These are phyloP conservation scores for Tauraco hartlaubi DNA, from an alignment of 2,797 vertebrate genomes.

Conservation along the genomic window DNA sequence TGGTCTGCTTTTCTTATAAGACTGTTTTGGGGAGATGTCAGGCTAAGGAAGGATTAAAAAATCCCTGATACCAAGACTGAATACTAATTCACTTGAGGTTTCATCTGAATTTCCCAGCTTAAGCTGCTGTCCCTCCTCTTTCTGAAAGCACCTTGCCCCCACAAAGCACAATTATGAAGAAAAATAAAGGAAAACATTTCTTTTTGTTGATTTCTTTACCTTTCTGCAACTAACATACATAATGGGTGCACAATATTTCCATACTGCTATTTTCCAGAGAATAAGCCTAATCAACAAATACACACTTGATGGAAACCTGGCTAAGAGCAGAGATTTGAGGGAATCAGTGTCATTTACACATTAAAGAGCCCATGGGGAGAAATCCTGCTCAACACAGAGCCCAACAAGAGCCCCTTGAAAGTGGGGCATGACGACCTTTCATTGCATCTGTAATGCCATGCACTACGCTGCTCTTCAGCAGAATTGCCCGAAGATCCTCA, in stretches of 20 bases:
- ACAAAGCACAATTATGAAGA: neutral
- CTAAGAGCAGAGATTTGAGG: neutral
- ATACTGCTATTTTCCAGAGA: neutral
- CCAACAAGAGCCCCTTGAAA: neutral
- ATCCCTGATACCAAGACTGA: neutral
- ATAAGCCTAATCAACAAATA: neutral
- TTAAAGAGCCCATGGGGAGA: neutral
- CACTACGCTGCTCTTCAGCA: neutral
- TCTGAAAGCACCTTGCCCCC: neutral
- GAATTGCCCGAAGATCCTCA: neutral
- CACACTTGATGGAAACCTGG: neutral
- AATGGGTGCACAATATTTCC: neutral
- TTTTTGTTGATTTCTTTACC: neutral
- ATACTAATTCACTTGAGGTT: conserved; percentile 41
- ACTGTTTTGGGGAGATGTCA: conserved; percentile 29
- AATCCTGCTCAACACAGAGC: neutral
- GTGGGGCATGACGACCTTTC: fast-evolving
- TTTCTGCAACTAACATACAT: neutral
- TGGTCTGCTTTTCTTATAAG: conserved; percentile 1
- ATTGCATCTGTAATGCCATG: fast-evolving
- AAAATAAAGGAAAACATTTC: neutral
- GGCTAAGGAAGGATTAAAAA: conserved; percentile 45
- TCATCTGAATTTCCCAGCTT: neutral
- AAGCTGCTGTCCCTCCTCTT: neutral
- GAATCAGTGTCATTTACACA: neutral